Base-by-base conservation (phyloP, 2,888 invertebrate genomes). In the Cryptophagus acutangulus region DNA sequence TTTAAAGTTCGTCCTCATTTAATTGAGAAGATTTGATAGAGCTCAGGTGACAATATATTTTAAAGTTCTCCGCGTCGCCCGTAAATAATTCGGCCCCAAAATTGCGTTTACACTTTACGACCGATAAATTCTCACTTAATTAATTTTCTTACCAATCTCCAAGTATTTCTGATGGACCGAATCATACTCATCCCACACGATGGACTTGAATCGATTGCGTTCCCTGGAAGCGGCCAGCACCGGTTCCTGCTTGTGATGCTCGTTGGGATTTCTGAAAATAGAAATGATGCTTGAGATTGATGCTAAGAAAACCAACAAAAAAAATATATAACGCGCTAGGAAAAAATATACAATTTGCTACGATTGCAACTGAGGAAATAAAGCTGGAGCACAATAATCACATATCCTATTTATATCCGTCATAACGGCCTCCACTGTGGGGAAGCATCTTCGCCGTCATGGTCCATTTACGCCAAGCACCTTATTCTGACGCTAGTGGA, bases 151-250 rank as follows among this genome's bases (percentile, higher is more conserved):
- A 92, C 92, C 87, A 65, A 92, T 88, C 78, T 90, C 90, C 61
- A 94, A 75, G 71, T 92, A 94, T 67, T 92, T 91, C 65, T 93
- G 92, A 73, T 91, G 90, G 46, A 88, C 82, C 1, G 87, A 85
- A 67, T 92, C 91, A 72, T 93, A 94, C 63, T 87, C 85, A 55
- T 92, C 92, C 95, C 95, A 95, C 36, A 77, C 79, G 55, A 87
- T 79, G 51, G 82, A 84, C 36, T 87, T 78, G 70, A 89, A 88
- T 59, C 87, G 81, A 74, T 85, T 89, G 51, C 84, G 78, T 63
- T 91, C 91, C 61, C 86, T 82, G 37, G 87, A 88, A 33, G 84
- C 84, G 2, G 85, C 84, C 48, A 88, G 72, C 35, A 82, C 74
- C 0, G 81, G 79, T 61, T 90, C 88, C 63, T 82, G 84, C 16